Evolutionary conservation across 2,113 vertebrate species (phyloP), one percentile per base, ranked within the genome.

Genomic region (Hypocryptadius cinnamomeus): DNA sequence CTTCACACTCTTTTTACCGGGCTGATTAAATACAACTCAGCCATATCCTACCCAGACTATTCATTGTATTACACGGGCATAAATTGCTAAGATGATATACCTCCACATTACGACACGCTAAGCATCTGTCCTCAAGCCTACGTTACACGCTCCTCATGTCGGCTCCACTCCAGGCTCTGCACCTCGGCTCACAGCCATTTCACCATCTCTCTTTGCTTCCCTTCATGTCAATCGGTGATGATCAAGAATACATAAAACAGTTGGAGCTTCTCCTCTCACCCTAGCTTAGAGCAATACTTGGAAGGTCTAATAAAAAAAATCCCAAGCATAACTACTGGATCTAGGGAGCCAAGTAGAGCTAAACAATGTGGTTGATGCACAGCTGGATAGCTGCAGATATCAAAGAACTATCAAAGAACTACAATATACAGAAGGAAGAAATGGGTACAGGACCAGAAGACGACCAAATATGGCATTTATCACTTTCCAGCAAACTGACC

Each of bases 101-200:
- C 18, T 76, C n/a, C 59, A n/a, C 8, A 28, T 31, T 39, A 61
- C 1, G 0, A 30, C 0, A 0, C 5, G 23, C 19, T 48, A 18
- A 66, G 54, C 30, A 12, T 23, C 53, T 56, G 24, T 69, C 85
- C 59, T 68, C 15, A 71, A 30, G 48, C 69, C 33, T 5, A 21
- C 21, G 4, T 4, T 21, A 65, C 60, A 64, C 0, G 0, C 7
- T 79, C 31, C 40, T 87, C 17, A 9, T 8, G 28, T 10, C 1
- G 0, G n/a, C 23, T 11, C 3, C 15, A 2, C 60, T 63, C 50
- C 35, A 59, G 64, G 82, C 63, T 63, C 47, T n/a, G 56, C 60
- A 31, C 39, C 54, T 61, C 63, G 69, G 54, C 85, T 54, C 39
- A 45, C 21, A 70, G 64, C 20, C 48, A 51, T 50, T 61, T 71